Conservation (phyloP, 1,140 invertebrate species). For the Nasonia vitripennis region DNA sequence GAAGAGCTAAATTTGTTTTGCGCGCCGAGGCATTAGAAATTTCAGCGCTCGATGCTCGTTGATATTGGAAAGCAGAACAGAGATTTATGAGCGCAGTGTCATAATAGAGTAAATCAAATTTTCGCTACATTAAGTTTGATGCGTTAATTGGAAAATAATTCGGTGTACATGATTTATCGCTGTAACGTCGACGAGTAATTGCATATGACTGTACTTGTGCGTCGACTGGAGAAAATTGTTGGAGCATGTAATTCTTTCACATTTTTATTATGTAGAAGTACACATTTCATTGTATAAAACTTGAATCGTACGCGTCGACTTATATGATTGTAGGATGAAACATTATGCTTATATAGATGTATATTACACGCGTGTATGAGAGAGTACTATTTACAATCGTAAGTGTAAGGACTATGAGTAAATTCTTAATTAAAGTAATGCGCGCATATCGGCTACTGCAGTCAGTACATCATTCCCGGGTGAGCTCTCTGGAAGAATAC, state of each 20-base stretch:
- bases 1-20: neutral
- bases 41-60: neutral
- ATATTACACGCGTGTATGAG: conserved; percentile 27
- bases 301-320: neutral
- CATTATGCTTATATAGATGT: conserved; percentile 11
- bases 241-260: neutral
- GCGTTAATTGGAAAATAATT: neutral
- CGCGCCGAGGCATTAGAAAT: neutral
- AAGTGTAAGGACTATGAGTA: neutral
- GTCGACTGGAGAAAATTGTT: neutral
- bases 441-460: neutral
- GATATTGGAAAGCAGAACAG: neutral
- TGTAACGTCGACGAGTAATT: too few relatives aligned
- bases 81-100: neutral
- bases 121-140: neutral
- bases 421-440: neutral
- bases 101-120: too few relatives aligned
- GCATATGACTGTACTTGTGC: too few relatives aligned
- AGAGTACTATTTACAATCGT: conserved; percentile 26
- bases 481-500: conserved; percentile 88
- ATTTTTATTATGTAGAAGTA: conserved; percentile 25
- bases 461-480: conserved; percentile 90
- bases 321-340: conserved; percentile 18
- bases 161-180: too few relatives aligned
- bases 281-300: conserved; percentile 22